Base-by-base conservation (phyloP, 53 echinoderm and acorn worm species). In the Temnopleurus reevesii region DNA sequence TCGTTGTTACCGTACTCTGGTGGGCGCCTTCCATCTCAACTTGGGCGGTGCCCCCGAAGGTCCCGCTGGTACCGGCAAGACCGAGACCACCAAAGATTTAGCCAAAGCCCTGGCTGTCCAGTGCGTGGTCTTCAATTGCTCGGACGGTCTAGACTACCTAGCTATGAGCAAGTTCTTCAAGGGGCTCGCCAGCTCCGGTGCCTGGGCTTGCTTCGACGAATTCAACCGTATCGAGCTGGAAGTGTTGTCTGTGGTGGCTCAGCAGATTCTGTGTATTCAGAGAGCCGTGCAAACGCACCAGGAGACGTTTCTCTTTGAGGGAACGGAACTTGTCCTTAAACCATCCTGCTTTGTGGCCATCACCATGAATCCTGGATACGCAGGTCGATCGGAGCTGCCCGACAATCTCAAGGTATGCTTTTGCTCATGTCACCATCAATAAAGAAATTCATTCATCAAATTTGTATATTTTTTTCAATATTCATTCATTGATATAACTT, bases 161-260 rank as follows among this genome's bases (percentile, higher is more conserved):
- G 99, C 99, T 84, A 99, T 99, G 99, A 93, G 95, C 36, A 99
- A 99, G 92, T 99, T 99, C 92, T 99, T 99, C 92, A 99, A 99
- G 84, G 99, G 99, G 10, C 87, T 99, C 46, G 99, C 99, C 44
- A 93, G 94, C 34, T 99, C 99, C 26, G 99, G 99, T 36, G 99
- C 99, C 51, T 99, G 99, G 99, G 99, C 99, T 44, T 99, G 99
- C 66, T 99, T 99, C 45, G 99, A 99, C 76, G 99, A 99, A 84
- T 99, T 99, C 96, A 99, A 99, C 86, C 90, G 99, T 28, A 99
- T 99, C 77, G 99, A 99, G 90, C 81, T 99, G 61, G 99, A 99
- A 92, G 99, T 99, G 89, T 53, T 99, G 93, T 99, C 99, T 29
- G 99, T 99, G 83, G 99, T 99, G 44, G 99, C 99, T 12, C 99